Evolutionary conservation across 2,113 vertebrate genomes (phyloP), one percentile per base, ranked within the genome.

Genomic region (Macroglossus sobrinus): DNA sequence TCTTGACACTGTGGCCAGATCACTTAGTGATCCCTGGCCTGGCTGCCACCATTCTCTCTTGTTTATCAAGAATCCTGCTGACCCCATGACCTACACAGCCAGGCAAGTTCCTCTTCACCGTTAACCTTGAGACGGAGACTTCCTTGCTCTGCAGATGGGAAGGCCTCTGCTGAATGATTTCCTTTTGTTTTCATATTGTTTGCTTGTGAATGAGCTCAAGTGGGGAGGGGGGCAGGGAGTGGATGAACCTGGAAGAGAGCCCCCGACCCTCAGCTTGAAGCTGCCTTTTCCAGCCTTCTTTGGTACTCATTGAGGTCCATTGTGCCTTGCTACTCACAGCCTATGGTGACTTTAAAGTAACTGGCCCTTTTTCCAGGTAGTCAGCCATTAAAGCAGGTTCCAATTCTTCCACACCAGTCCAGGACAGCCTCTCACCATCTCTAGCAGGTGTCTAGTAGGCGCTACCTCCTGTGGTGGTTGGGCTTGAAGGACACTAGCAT

Each of bases 1-100:
- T 81, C 93, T 95, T 86, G 95, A 53, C 92, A 88, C 85, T 84
- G 30, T 16, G 91, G 89, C 84, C 84, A 66, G 85, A 89, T 97
- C 92, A 80, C 69, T 97, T 68, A 69, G n/a, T n/a, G 57, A 76
- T 63, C 69, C n/a, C 45, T 6, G 21, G 22, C 28, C 28, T 10
- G 0, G 45, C 50, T 55, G 71, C 85, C 84, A 76, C 69, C n/a
- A 6, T 66, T 71, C 57, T 50, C 76, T 84, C 75, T 26, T 95
- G 40, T 97, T 98, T 97, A 82, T 71, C n/a, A 66, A 71, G 97
- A 97, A 28, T 57, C 75, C 90, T 76, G n/a, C 91, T 57, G 63
- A 84, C 80, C 68, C 61, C 19, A 33, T 28, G 72, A 81, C 97
- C 79, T 72, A 38, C 50, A 69, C 76, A 19, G 43, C 69, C 35